phyloP scores from a whole-genome alignment of 2,113 vertebrate species.

The Athene noctua region DNA sequence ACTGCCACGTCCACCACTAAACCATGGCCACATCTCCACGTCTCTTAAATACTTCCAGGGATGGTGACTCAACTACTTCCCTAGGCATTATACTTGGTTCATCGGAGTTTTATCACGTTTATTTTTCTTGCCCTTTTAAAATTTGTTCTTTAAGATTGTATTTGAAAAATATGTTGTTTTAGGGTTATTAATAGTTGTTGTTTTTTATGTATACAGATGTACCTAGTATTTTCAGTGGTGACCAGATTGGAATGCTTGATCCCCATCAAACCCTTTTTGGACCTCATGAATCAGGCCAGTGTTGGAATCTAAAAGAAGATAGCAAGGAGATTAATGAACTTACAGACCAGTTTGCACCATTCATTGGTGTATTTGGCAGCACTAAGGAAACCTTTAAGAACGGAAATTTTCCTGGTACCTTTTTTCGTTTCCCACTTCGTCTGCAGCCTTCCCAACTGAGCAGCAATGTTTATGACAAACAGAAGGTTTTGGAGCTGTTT shows the following conservation, averaged over 20 bases:
- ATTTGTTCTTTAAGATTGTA: neutral
- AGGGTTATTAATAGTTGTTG: neutral
- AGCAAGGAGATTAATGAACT: slow-evolving; percentile 90
- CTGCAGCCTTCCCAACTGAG: slow-evolving; percentile 91
- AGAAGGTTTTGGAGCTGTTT: slow-evolving; percentile 94
- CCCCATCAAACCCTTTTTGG: slow-evolving; percentile 96
- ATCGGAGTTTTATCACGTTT: neutral
- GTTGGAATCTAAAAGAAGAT: slow-evolving; percentile 94
- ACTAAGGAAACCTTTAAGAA: slow-evolving; percentile 86
- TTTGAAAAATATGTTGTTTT: neutral
- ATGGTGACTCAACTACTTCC: neutral
- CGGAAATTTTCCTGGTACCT: slow-evolving; percentile 90
- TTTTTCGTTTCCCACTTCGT: slow-evolving; percentile 96
- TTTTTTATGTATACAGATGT: slow-evolving; percentile 81
- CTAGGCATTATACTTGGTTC: neutral
- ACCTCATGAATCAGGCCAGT: slow-evolving; percentile 93
- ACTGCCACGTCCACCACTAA: neutral
- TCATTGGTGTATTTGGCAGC: slow-evolving; percentile 89
- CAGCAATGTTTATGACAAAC: slow-evolving; percentile 91
- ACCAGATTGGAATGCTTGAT: slow-evolving; percentile 97
- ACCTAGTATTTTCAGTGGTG: slow-evolving; percentile 97
- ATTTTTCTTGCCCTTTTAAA: neutral
- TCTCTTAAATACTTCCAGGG: neutral
- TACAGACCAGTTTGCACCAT: slow-evolving; percentile 92
- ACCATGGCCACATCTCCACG: accelerated